Evolutionary conservation across 2,888 invertebrate genomes (phyloP).

Genomic region (Pseudanteris insignis): DNA sequence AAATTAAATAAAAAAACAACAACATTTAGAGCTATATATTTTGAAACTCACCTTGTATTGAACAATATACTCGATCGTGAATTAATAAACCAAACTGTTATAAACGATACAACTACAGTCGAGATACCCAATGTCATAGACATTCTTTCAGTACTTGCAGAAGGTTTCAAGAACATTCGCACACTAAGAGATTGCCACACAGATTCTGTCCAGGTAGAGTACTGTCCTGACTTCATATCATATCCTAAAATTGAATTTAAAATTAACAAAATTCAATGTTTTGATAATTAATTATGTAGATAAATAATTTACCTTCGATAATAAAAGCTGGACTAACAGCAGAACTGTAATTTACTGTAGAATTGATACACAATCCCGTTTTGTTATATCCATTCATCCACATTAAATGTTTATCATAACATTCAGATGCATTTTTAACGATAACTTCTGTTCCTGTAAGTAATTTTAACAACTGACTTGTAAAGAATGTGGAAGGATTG

Average conservation of each 20-base stretch:
- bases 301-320: constrained; percentile 70
- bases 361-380: constrained; percentile 76
- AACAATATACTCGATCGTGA: constrained; percentile 68
- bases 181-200: constrained; percentile 80
- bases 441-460: constrained; percentile 69
- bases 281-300: neutral
- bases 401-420: constrained; percentile 57
- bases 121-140: constrained; percentile 69
- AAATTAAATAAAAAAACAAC: neutral
- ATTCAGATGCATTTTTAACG: constrained; percentile 67
- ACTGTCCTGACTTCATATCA: constrained; percentile 78
- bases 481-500: constrained; percentile 70
- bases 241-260: constrained; percentile 70
- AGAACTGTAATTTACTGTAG: constrained; percentile 77
- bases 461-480: constrained; percentile 72
- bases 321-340: constrained; percentile 87
- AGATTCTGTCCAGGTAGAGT: constrained; percentile 91
- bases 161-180: constrained; percentile 81
- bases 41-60: constrained; percentile 55
- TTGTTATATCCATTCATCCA: constrained; percentile 76
- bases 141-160: constrained; percentile 70
- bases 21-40: neutral
- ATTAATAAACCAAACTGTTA: constrained; percentile 69
- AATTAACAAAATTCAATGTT: neutral
- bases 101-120: constrained; percentile 68